phyloP scores from a whole-genome alignment of 30 jellyfish, hydroid and myxozoan genomes.

The Turritopsis dohrnii region DNA sequence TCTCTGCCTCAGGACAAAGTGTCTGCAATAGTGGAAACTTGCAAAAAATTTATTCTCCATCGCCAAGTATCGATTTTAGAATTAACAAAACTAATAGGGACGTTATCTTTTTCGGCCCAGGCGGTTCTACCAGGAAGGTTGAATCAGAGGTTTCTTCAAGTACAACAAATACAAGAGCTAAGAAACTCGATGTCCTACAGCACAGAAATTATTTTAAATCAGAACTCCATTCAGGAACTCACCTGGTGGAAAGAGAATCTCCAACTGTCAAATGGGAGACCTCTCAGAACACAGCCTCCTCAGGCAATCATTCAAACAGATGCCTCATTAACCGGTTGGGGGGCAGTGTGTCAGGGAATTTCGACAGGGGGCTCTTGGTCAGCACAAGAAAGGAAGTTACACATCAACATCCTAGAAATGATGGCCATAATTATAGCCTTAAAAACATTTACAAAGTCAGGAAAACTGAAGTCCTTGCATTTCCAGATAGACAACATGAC shows the following conservation, averaged over 20 bases:
- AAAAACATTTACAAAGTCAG: too few species aligned
- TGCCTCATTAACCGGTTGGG: slow-evolving; percentile 7
- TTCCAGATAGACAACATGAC: too few species aligned
- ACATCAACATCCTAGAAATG: not conserved
- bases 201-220: not conserved
- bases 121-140: too few species aligned
- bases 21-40: not conserved
- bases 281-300: not conserved
- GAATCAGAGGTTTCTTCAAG: slow-evolving; percentile 14
- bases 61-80: slow-evolving; percentile 11
- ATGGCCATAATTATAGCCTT: too few species aligned
- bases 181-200: not conserved
- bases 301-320: slow-evolving; percentile 1
- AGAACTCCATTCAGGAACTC: not conserved
- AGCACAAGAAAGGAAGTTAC: not conserved
- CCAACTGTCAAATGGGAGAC: not conserved
- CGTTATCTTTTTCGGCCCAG: too few species aligned
- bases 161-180: slow-evolving; percentile 6
- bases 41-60: not conserved
- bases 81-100: slow-evolving; percentile 2
- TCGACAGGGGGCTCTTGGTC: slow-evolving; percentile 14
- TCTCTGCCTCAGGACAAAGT: slow-evolving; percentile 32
- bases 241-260: slow-evolving; percentile 12
- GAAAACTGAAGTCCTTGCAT: too few species aligned
- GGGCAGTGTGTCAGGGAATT: slow-evolving; percentile 8